Evolutionary conservation across 2,797 vertebrate genomes (phyloP), one percentile per base, ranked within the genome.

Genomic region (Rhinogobio ventralis): DNA sequence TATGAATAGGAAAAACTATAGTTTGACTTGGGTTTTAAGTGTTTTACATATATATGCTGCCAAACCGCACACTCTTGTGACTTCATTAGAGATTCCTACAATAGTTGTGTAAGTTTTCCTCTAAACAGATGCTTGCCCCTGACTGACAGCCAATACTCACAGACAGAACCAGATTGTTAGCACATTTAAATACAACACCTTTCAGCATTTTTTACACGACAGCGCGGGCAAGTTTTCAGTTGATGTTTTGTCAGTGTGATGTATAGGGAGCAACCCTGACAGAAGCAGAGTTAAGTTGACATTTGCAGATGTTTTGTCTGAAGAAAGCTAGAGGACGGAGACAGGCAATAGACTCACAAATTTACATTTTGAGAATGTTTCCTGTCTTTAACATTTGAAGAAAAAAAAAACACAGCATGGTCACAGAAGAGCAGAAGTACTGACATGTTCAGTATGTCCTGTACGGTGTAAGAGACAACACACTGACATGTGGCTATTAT

Each of bases 261-360:
- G 49, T 83, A 76, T 46, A 42, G 82, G 57, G 51, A 36, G 28
- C 30, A 39, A 19, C 33, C 10, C 23, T 83, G 49, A 76, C 82
- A 83, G 82, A 77, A 57, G 19, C 33, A 83, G 82, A 76, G 30
- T 76, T 68, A 76, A 74, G 46, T 11, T 77, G 82, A 83, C 62
- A 83, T 83, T 67, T 67, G 62, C 72, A 49, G 19, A 7, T 57
- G 64, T 57, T 77, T 68, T 66, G 49, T 67, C 60, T 42, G n/a
- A 75, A 67, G 23, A 66, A 51, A 67, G 39, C 30, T 83, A 28
- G 9, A 51, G 17, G 60, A 25, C 1, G 10, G n/a, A 83, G 46
- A 83, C 57, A 39, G 46, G 3, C 3, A 25, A 57, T 57, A 67
- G 30, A 14, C 73, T 33, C 17, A 55, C 7, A 42, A 7, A 55